phyloP scores from a whole-genome alignment of 2,113 vertebrate species.

The Siniperca knerii region DNA sequence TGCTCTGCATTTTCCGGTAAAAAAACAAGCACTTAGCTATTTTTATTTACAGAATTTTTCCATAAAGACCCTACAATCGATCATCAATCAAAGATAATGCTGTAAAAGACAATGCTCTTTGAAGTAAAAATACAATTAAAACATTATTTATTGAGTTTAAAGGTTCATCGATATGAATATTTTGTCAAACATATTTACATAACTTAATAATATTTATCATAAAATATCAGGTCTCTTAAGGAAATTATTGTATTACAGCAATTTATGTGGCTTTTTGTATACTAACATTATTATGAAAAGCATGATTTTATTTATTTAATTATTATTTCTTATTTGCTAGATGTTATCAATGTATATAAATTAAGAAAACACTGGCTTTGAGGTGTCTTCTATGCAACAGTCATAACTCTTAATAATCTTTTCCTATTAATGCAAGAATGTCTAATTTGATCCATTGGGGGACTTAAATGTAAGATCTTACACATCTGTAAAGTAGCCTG shows the following conservation, averaged over 20 bases:
- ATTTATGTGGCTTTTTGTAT: not conserved
- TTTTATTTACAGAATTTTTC: too few species aligned
- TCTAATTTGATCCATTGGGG: not conserved
- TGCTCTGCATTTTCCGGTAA: too few species aligned
- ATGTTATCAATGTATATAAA: not conserved
- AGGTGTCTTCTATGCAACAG: not conserved
- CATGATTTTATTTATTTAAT: not conserved
- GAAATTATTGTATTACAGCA: too few species aligned
- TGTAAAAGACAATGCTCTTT: not conserved
- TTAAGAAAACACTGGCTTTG: not conserved
- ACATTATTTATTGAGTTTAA: not conserved
- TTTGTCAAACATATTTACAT: not conserved
- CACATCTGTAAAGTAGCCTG: constrained; percentile 3
- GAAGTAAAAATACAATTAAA: not conserved
- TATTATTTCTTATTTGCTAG: not conserved
- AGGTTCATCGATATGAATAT: not conserved
- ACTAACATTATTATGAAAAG: not conserved
- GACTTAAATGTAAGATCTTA: not conserved
- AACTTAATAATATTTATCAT: not conserved
- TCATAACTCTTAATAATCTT: not conserved
- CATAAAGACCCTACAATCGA: not conserved
- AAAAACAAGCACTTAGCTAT: too few species aligned
- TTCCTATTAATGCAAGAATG: constrained; percentile 5
- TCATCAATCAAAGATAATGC: not conserved
- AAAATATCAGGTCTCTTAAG: not conserved